Base-by-base conservation (phyloP, 35 echinoderm and acorn worm species). In the Ophioderma brevispina region DNA sequence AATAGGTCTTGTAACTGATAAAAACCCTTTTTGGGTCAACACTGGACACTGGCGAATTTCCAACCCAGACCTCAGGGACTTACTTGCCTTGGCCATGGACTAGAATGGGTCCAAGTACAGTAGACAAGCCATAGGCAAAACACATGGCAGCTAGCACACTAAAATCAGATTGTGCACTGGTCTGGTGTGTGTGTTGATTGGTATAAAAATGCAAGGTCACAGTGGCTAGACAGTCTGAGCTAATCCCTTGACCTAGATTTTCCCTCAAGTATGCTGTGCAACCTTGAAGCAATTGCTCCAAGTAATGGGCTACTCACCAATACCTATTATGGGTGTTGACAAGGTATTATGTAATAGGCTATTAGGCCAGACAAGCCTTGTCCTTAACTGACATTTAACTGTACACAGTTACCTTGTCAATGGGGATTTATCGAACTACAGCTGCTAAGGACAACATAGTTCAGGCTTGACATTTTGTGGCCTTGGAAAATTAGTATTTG, bases 301-400 rank as follows among this genome's bases (percentile, higher is more conserved):
- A 46, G 41, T 46, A 46, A 17, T 46, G 41, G n/a, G 41, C 41
- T 46, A 46, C 5, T 70, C 17, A 25, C 59, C 23, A 70, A 18
- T 70, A 46, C 4, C 4, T 46, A 46, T 17, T 46, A 4, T 46
- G 59, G 59, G n/a, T 25, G 28, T 70, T 18, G 17, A 70, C 59
- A 70, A 70, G 59, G 59, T 70, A 30, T 70, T 70, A 70, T 70
- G 59, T 70, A 70, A 70, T 70, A 30, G 59, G 59, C 59, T 70
- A 70, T 70, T 70, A 70, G 59, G 15, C 59, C 59, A 70, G 59
- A 70, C 59, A 25, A 25, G 4, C 59, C 59, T 30, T 70, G 59
- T 70, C 59, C 59, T 70, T 6, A 70, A 25, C 59, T 70, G 59
- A 70, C 59, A n/a, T n/a, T 25, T 25, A 70, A 70, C 15, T 70